Percentiles rank a stretch among this genome's conserved stretches.
Evolutionary conservation across 1,140 invertebrate species (phyloP).

Genomic region (Euwallacea similis): DNA sequence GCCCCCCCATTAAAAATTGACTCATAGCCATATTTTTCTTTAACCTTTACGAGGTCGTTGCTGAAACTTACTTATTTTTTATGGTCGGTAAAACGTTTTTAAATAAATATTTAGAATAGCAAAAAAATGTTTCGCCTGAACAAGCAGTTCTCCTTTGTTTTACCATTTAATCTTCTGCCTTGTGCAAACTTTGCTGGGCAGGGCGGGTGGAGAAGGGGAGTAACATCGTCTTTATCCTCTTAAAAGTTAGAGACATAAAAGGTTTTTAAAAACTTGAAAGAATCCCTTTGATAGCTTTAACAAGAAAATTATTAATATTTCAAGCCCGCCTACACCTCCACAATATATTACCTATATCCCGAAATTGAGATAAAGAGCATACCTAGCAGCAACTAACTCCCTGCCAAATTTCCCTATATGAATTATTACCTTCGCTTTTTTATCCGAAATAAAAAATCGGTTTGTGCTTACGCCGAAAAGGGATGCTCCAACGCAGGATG

Average conservation of each 20-base stretch:
- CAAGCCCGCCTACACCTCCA: too few species aligned
- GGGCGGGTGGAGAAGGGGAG: too few species aligned
- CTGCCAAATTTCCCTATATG: too few species aligned
- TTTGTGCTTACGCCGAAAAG: neutral
- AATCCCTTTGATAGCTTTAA: too few species aligned
- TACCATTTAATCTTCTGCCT: neutral
- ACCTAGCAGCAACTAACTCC: too few species aligned
- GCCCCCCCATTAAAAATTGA: constrained; percentile 24
- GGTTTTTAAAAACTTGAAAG: too few species aligned
- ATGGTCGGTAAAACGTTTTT: neutral
- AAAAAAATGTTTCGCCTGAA: neutral
- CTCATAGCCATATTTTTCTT: constrained; percentile 7
- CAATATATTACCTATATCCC: too few species aligned
- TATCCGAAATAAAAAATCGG: constrained; percentile 12
- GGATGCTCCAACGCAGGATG: neutral
- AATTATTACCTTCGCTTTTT: neutral
- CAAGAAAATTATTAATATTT: too few species aligned
- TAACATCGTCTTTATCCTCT: too few species aligned
- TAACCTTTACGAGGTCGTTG: neutral
- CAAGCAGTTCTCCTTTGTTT: constrained; percentile 1
- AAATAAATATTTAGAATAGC: neutral
- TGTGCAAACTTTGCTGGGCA: too few species aligned
- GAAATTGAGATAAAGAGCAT: too few species aligned
- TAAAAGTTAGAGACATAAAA: too few species aligned
- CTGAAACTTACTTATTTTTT: constrained; percentile 6